These are phyloP conservation scores for Apomyelois bistriatella DNA, from an alignment of 2,888 invertebrate species.

Conservation along the genomic window DNA sequence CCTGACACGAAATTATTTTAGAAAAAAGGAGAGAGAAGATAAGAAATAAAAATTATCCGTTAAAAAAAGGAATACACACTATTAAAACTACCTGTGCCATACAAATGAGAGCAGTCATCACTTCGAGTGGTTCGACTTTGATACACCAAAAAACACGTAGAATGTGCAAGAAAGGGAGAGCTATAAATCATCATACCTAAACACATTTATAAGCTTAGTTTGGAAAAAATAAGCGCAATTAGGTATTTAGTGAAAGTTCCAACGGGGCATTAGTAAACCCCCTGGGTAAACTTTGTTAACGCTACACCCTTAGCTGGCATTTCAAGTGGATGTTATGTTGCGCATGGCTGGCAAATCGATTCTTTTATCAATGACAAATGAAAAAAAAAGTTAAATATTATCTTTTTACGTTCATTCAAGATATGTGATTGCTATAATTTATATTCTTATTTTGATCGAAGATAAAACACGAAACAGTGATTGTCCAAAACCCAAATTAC, in stretches of 20 bases:
- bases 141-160: constrained; percentile 17
- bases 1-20: no score
- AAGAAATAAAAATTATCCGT: background rate
- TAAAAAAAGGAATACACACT: no score
- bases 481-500: no score
- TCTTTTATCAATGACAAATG: constrained; percentile 17
- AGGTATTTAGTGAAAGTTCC: constrained; percentile 44
- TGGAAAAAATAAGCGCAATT: constrained; percentile 40
- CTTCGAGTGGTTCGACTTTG: background rate
- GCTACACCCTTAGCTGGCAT: constrained; percentile 27
- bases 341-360: constrained; percentile 27
- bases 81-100: background rate
- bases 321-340: constrained; percentile 31
- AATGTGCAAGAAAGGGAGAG: constrained; percentile 25
- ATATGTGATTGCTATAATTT: no score
- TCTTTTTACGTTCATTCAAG: no score
- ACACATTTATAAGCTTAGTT: constrained; percentile 29
- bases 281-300: constrained; percentile 39
- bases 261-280: constrained; percentile 43
- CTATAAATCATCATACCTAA: constrained; percentile 31
- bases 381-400: no score
- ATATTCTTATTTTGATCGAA: no score
- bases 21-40: background rate
- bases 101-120: background rate
- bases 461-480: no score